Evolutionary conservation across 2,113 vertebrate genomes (phyloP).

Genomic region (Zapus hudsonius): DNA sequence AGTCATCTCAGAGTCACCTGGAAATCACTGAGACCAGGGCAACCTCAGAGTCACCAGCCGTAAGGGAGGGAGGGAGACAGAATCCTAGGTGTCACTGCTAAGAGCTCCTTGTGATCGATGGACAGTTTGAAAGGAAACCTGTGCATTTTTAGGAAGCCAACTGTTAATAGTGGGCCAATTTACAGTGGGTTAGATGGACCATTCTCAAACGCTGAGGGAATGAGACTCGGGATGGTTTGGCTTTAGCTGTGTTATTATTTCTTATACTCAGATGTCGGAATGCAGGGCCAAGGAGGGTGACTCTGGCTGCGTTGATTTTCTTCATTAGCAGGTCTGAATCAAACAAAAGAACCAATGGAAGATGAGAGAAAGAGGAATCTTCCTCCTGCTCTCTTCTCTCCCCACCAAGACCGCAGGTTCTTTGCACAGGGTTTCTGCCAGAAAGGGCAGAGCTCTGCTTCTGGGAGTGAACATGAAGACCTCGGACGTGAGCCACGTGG

Average conservation of each 20-base stretch:
- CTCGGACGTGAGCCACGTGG: no score
- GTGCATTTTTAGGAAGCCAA: background rate
- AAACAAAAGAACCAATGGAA: background rate
- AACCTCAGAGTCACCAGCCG: background rate
- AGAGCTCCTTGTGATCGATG: background rate
- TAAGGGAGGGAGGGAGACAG: background rate
- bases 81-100: background rate
- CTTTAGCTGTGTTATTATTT: background rate
- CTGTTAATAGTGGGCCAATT: background rate
- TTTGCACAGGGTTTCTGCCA: background rate
- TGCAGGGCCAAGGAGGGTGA: background rate
- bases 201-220: background rate
- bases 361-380: background rate
- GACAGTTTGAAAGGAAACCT: slow-evolving; percentile 40
- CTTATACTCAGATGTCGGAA: background rate
- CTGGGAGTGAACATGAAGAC: background rate
- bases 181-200: background rate
- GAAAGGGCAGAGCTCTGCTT: background rate
- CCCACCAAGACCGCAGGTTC: background rate
- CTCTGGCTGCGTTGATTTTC: background rate
- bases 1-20: background rate
- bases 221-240: background rate
- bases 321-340: background rate
- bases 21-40: background rate
- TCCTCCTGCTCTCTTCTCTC: background rate